Evolutionary conservation across 2,113 vertebrate species (phyloP), one percentile per base, ranked within the genome.

Genomic region (Pseudorhombus dupliciocellatus): DNA sequence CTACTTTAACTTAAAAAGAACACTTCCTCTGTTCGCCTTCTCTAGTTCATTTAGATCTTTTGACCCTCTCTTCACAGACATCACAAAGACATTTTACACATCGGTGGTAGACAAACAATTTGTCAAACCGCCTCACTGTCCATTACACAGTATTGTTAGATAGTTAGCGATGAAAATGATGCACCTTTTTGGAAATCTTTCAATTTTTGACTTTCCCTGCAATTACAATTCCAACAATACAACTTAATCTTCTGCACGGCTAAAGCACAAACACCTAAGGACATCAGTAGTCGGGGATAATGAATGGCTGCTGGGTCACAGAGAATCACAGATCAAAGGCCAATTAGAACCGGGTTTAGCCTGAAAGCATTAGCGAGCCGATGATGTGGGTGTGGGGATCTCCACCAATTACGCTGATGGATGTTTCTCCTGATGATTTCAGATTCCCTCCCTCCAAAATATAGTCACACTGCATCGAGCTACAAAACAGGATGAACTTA

Each of bases 341-440:
- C 40, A 79, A 52, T 83, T 76, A 76, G 53, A 72, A 76, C 71
- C 69, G 66, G 44, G 37, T 66, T 73, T 21, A 79, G 63, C 74
- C 44, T 48, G 66, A 79, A 70, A 71, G 30, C 63, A 80, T 83
- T 79, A 64, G 63, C 54, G 44, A 50, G 70, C 70, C 66, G 69
- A 71, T 82, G 53, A 73, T 75, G 66, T 68, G 40, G 57, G 52
- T 63, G 68, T 79, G 53, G 42, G 82, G 75, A 83, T 79, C 69
- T 58, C 61, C 57, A 64, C 79, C 46, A 77, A 28, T 84, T 71
- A 65, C 25, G 30, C 72, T 84, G 77, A 83, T 75, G 51, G 69
- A 37, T 7, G 9, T 40, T 61, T 20, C 66, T 76, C 30, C 2
- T 51, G 59, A 65, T 69, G 16, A 56, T 57, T 85, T 48, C 63